These are phyloP conservation scores for Ischnus inquisitorius DNA, from an alignment of 2,888 invertebrate species.

Conservation along the genomic window DNA sequence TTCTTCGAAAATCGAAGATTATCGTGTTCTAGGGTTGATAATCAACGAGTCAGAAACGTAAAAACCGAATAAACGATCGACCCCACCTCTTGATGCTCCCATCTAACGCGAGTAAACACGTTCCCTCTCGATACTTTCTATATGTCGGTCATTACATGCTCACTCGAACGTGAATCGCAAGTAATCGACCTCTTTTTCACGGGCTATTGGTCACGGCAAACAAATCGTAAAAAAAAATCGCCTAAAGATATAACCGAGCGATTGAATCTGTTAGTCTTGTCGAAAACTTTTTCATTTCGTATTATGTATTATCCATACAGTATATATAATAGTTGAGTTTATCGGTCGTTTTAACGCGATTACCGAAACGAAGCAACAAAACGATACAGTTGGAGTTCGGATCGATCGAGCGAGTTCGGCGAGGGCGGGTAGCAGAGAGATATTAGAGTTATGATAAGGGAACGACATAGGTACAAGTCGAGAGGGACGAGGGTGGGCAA, in stretches of 20 bases:
- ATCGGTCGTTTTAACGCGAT: background rate
- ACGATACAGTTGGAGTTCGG: background rate
- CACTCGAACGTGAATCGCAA: background rate
- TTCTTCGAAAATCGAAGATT: too few relatives aligned
- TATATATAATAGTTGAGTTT: background rate
- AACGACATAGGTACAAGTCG: background rate
- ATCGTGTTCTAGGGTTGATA: too few relatives aligned
- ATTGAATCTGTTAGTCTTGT: background rate
- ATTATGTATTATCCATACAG: background rate
- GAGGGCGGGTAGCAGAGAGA: conserved; percentile 49
- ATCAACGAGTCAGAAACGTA: background rate
- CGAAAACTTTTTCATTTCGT: background rate
- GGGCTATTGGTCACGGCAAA: background rate
- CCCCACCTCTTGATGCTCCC: background rate
- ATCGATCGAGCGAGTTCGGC: background rate
- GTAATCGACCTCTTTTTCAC: conserved; percentile 12
- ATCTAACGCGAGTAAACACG: too few relatives aligned
- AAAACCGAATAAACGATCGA: background rate
- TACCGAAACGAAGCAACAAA: background rate
- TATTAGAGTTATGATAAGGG: conserved; percentile 53
- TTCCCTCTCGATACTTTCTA: background rate
- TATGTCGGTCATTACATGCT: background rate
- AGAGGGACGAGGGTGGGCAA: conserved; percentile 10
- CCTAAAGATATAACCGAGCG: background rate
- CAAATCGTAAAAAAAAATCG: background rate